These are phyloP conservation scores for Chlorodrepanis virens DNA, from an alignment of 2,113 vertebrate species.

Conservation along the genomic window DNA sequence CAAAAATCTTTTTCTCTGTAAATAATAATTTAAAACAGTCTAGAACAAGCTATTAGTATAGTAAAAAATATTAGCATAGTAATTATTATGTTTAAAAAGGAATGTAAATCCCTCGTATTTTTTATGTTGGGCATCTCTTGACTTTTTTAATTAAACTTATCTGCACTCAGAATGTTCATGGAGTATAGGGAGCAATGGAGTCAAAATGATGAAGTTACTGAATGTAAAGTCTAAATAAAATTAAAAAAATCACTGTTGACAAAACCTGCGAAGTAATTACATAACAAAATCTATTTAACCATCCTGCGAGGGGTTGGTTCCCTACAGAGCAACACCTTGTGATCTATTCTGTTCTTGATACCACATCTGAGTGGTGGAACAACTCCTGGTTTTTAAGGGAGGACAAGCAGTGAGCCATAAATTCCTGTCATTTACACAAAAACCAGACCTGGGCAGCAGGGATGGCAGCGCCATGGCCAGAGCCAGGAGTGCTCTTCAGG, in stretches of 20 bases:
- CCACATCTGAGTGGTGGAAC: neutral
- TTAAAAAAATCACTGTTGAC: neutral
- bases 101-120: neutral
- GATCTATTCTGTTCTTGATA: accelerated
- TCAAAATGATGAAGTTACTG: neutral
- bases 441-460: neutral
- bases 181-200: slow-evolving; percentile 3
- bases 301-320: neutral
- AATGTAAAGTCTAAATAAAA: slow-evolving; percentile 9
- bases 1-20: neutral
- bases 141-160: slow-evolving; percentile 41
- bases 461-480: neutral
- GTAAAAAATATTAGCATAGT: neutral
- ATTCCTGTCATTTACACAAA: neutral
- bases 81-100: slow-evolving; percentile 19
- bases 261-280: neutral
- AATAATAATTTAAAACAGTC: neutral
- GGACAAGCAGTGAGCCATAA: neutral
- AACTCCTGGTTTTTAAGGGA: neutral
- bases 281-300: neutral
- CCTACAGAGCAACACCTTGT: neutral
- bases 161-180: neutral
- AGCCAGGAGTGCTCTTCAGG: neutral
- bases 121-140: slow-evolving; percentile 6
- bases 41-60: neutral